Conservation (phyloP, 1,140 invertebrate genomes). For the Drosophila lacteicornis region DNA sequence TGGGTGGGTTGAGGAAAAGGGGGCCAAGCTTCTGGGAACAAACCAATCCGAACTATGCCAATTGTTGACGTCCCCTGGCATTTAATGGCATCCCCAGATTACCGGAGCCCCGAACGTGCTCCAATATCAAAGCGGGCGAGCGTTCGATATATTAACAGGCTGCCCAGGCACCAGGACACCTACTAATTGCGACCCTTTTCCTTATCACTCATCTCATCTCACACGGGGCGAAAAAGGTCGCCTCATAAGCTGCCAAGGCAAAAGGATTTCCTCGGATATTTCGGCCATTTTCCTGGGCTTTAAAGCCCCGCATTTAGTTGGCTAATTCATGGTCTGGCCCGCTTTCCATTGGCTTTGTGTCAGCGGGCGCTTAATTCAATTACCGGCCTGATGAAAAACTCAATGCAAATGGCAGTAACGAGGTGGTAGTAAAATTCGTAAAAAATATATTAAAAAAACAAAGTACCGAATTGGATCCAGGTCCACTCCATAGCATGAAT, state of each 20-base stretch:
- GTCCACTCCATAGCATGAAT: conserved; percentile 47
- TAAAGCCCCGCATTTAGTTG: conserved; percentile 65
- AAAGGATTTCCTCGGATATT: conserved; percentile 18
- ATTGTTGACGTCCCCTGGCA: conserved; percentile 53
- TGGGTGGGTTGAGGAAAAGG: too few relatives aligned
- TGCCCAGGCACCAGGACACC: conserved; percentile 33
- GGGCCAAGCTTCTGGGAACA: conserved; percentile 40
- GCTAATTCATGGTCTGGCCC: conserved; percentile 52
- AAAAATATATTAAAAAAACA: conserved; percentile 13
- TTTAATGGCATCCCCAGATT: conserved; percentile 66
- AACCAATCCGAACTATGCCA: conserved; percentile 44
- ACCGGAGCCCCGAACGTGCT: conserved; percentile 59
- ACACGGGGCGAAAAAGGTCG: conserved; percentile 19
- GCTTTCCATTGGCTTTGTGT: conserved; percentile 23
- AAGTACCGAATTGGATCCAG: conserved; percentile 22
- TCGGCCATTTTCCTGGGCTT: conserved; percentile 21
- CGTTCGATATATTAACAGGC: conserved; percentile 52
- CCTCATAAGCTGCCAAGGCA: conserved; percentile 30
- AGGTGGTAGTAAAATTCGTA: not conserved
- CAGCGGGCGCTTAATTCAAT: conserved; percentile 65
- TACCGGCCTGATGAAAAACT: conserved; percentile 45
- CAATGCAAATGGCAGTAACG: conserved; percentile 28
- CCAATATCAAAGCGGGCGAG: conserved; percentile 51
- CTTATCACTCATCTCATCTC: conserved; percentile 44
- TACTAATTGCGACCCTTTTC: conserved; percentile 76